phyloP scores from a whole-genome alignment of 2,888 invertebrate genomes.

The Conomelus anceps region DNA sequence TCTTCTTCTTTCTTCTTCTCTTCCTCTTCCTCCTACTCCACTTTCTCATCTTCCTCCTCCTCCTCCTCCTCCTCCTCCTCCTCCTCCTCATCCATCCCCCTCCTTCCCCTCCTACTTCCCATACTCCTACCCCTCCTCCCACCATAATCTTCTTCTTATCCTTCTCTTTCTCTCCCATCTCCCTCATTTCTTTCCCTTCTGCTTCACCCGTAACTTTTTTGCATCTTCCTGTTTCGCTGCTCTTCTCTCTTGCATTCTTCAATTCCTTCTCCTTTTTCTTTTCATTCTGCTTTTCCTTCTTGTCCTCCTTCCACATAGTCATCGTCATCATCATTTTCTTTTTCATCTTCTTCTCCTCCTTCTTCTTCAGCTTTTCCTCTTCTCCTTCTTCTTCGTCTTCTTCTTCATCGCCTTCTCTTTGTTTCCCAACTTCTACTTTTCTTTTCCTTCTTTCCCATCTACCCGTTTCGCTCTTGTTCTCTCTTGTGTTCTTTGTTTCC shows the following conservation, averaged over 20 bases:
- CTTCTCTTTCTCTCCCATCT: too few species aligned
- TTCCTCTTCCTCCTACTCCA: too few species aligned
- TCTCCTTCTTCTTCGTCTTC: not conserved
- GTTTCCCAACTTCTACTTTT: not conserved
- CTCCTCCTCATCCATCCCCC: not conserved
- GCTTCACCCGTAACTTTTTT: too few species aligned
- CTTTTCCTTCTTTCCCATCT: not conserved
- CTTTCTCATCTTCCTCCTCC: too few species aligned
- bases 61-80: not conserved
- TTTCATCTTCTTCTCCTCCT: not conserved
- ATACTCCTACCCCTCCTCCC: not conserved
- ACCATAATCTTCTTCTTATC: too few species aligned
- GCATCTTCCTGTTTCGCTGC: too few species aligned
- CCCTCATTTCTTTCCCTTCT: too few species aligned
- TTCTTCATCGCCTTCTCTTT: not conserved
- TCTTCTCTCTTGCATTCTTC: too few species aligned
- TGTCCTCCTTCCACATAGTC: not conserved
- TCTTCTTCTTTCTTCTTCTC: too few species aligned
- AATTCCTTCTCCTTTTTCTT: too few species aligned
- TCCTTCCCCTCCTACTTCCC: too few species aligned
- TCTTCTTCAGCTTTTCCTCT: not conserved
- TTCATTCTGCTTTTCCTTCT: not conserved
- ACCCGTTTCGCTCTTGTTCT: not conserved
- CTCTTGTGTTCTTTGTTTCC: not conserved
- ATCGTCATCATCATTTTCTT: not conserved